Percentiles rank a stretch among this genome's conserved stretches.
These are phyloP conservation scores for Tetramorium bicarinatum DNA, from an alignment of 2,888 invertebrate genomes.

Conservation along the genomic window DNA sequence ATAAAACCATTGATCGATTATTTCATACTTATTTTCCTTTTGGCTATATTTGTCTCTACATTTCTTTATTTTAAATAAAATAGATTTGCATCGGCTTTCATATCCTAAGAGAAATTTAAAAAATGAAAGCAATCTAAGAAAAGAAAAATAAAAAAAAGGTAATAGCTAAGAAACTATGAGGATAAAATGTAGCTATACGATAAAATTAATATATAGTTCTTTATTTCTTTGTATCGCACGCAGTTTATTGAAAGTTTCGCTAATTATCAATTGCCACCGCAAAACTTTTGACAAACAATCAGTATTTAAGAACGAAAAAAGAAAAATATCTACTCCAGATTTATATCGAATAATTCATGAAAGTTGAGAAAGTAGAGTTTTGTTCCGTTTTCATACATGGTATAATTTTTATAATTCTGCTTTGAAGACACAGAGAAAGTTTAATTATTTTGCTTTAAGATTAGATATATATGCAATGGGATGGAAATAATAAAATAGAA, in stretches of 20 bases:
- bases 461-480: not conserved
- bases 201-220: not conserved
- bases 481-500: not conserved
- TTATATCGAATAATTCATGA: not conserved
- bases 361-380: not conserved
- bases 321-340: not conserved
- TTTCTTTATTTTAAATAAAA: not conserved
- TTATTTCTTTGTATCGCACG: not conserved
- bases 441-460: not conserved
- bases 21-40: not conserved
- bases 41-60: not conserved
- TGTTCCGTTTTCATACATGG: not conserved
- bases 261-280: not conserved
- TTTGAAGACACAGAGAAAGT: not conserved
- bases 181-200: not conserved
- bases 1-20: not conserved
- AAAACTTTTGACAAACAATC: not conserved
- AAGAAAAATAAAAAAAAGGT: not conserved
- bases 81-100: not conserved
- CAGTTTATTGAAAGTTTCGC: not conserved
- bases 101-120: not conserved
- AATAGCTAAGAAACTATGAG: not conserved
- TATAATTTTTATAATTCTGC: not conserved
- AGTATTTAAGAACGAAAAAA: not conserved
- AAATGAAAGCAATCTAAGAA: not conserved